Conservation (phyloP, 1,140 invertebrate species). For the Oppia nitens region DNA sequence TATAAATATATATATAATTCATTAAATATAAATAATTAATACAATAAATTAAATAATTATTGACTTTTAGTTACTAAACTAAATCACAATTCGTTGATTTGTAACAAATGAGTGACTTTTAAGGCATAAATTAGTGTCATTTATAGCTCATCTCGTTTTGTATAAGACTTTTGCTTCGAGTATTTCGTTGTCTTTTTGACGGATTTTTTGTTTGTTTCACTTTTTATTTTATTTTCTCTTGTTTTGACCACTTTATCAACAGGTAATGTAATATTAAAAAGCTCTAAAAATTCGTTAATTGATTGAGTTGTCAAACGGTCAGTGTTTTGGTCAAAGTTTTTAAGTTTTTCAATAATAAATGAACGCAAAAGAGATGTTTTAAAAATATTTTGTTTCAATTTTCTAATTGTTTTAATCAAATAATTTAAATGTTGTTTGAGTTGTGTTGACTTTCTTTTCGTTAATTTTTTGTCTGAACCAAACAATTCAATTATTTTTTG, state of each 20-base stretch:
- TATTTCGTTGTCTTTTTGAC: background rate
- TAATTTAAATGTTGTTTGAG: background rate
- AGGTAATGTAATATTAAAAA: background rate
- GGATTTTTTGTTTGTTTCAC: background rate
- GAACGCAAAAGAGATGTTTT: background rate
- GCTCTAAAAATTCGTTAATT: background rate
- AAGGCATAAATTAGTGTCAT: too few relatives aligned
- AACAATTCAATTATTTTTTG: background rate
- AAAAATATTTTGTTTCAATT: background rate
- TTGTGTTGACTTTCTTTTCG: background rate
- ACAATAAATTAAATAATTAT: too few relatives aligned
- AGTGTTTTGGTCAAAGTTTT: background rate
- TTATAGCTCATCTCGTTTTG: too few relatives aligned
- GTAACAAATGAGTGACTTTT: too few relatives aligned
- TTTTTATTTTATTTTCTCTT: background rate
- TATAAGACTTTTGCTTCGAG: background rate
- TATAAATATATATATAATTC: too few relatives aligned
- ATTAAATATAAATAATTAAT: too few relatives aligned
- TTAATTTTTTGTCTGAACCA: background rate
- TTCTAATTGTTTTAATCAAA: background rate
- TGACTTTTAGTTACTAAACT: too few relatives aligned
- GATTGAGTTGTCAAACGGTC: background rate
- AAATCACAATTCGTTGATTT: too few relatives aligned
- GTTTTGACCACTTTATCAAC: background rate
- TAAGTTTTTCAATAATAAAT: background rate